A percentile compares a stretch with the other conserved stretches of the same genome.
phyloP scores from a whole-genome alignment of 2,113 vertebrate genomes.

The Paralichthys olivaceus region DNA sequence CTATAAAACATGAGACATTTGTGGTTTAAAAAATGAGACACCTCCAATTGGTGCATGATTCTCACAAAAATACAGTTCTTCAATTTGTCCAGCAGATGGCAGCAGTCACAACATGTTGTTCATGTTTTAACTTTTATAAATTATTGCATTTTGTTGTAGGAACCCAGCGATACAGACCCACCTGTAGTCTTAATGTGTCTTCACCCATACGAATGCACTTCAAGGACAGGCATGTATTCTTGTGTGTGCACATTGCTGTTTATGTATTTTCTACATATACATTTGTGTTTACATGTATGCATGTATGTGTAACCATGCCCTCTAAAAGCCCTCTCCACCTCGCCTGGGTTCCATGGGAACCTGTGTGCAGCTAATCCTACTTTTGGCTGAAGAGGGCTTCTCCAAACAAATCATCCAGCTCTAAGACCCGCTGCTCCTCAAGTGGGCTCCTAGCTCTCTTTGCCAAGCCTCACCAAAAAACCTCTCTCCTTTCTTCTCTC shows the following conservation, averaged over 20 bases:
- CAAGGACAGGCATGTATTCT: constrained; percentile 10
- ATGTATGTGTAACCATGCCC: constrained; percentile 39
- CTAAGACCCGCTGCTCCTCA: constrained; percentile 73
- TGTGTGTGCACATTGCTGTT: background rate
- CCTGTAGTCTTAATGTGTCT: background rate
- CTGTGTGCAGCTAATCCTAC: constrained; percentile 73
- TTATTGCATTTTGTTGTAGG: background rate
- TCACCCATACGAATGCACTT: constrained; percentile 2
- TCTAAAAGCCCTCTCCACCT: constrained; percentile 59
- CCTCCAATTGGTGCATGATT: background rate
- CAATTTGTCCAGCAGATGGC: constrained; percentile 58
- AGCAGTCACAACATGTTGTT: constrained; percentile 35
- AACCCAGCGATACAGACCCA: background rate
- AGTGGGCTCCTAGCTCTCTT: constrained; percentile 76
- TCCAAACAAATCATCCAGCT: constrained; percentile 81
- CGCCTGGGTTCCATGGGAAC: constrained; percentile 77
- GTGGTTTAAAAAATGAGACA: background rate
- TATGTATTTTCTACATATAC: background rate
- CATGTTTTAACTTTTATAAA: background rate
- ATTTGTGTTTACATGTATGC: background rate
- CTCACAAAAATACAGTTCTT: background rate
- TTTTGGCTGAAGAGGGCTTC: constrained; percentile 76
- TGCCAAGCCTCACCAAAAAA: constrained; percentile 68
- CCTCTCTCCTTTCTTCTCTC: constrained; percentile 56
- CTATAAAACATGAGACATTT: background rate